These are phyloP conservation scores for Podiceps cristatus DNA, from an alignment of 2,113 vertebrate genomes.

Conservation along the genomic window DNA sequence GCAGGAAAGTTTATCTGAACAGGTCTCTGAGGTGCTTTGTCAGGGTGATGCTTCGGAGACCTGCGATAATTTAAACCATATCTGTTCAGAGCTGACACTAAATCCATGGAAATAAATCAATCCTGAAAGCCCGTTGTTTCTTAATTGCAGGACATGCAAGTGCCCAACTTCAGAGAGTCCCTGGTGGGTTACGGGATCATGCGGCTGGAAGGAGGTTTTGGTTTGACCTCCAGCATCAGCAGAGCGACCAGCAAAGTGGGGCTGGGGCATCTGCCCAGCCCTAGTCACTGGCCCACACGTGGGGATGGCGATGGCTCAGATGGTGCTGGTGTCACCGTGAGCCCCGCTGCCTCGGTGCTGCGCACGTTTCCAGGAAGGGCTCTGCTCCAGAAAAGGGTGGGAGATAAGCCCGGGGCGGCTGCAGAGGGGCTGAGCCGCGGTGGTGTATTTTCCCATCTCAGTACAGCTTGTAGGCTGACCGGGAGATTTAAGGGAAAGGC, in stretches of 20 bases:
- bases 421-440: accelerated
- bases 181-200: not conserved
- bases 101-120: conserved; percentile 62
- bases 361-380: not conserved
- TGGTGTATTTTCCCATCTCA: not conserved
- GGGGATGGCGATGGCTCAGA: accelerated
- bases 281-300: accelerated
- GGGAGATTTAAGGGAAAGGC: not conserved
- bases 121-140: conserved; percentile 53
- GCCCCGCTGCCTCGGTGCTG: accelerated
- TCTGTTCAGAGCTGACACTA: conserved; percentile 28
- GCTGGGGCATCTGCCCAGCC: not conserved
- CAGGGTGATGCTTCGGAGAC: conserved; percentile 1
- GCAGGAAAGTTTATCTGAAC: conserved; percentile 19
- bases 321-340: not conserved
- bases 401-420: not conserved
- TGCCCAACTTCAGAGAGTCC: conserved; percentile 31
- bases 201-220: conserved; percentile 25
- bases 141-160: conserved; percentile 50
- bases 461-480: accelerated
- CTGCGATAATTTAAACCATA: conserved; percentile 29
- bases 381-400: not conserved
- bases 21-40: conserved; percentile 24
- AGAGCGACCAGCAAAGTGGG: accelerated
- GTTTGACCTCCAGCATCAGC: not conserved